Percentiles rank a stretch among this genome's conserved stretches.
phyloP scores from a whole-genome alignment of 2,113 vertebrate genomes.

The Carettochelys insculpta region DNA sequence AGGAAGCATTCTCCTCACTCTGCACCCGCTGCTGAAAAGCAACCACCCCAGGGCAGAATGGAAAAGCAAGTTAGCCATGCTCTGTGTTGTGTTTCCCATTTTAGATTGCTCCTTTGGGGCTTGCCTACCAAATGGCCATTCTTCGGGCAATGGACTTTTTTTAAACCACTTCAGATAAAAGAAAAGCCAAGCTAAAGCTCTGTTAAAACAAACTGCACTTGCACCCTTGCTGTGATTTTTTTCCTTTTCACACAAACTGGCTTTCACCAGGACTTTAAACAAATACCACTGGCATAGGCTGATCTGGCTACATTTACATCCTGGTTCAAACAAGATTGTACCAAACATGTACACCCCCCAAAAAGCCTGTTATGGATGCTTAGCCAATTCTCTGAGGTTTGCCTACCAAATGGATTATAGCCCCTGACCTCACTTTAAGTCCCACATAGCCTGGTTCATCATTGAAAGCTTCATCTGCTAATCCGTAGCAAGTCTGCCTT shows the following conservation, averaged over 20 bases:
- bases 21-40: background rate
- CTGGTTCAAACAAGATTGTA: background rate
- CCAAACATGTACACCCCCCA: background rate
- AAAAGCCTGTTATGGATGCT: background rate
- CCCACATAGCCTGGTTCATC: background rate
- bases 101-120: background rate
- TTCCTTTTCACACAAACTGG: background rate
- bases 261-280: background rate
- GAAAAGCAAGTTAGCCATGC: background rate
- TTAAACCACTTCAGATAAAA: background rate
- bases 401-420: background rate
- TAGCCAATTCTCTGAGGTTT: background rate
- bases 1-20: background rate
- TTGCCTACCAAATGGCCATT: background rate
- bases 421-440: background rate
- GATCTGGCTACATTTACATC: background rate
- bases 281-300: background rate
- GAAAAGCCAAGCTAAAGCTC: background rate
- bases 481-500: background rate
- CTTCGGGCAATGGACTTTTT: background rate
- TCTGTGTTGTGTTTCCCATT: background rate
- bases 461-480: background rate
- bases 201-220: background rate
- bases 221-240: too few species aligned
- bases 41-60: background rate